phyloP scores from a whole-genome alignment of 2,113 vertebrate genomes.

The Picathartes gymnocephalus region DNA sequence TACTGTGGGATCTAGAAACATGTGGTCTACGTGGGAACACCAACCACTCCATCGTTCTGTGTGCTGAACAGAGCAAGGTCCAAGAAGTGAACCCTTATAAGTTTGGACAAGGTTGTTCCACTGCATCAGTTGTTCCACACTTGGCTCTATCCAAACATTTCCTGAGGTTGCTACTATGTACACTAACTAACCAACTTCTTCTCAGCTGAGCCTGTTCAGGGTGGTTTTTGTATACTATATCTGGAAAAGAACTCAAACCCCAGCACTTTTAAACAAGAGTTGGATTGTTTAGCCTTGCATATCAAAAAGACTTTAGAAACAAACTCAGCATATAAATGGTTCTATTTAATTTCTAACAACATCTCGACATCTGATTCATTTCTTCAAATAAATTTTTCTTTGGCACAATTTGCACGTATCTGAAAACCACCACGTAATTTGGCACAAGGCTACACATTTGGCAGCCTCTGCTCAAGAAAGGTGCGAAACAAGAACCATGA shows the following conservation, averaged over 20 bases:
- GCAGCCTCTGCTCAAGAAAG: not conserved
- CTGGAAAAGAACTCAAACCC: not conserved
- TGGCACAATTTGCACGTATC: not conserved
- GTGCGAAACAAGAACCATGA: not conserved
- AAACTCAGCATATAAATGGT: not conserved
- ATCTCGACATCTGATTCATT: not conserved
- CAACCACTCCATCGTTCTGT: not conserved
- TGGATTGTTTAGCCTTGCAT: not conserved
- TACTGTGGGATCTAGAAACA: not conserved
- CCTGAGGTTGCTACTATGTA: not conserved
- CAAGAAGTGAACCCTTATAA: not conserved
- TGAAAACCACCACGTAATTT: not conserved
- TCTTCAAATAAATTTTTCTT: not conserved
- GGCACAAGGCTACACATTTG: not conserved
- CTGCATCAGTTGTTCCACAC: not conserved
- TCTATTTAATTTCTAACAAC: not conserved
- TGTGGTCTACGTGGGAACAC: not conserved
- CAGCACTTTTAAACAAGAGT: not conserved
- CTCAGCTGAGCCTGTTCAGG: not conserved
- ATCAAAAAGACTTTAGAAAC: not conserved
- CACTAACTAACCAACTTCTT: not conserved
- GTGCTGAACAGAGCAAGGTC: not conserved
- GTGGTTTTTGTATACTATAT: not conserved
- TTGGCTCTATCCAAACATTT: not conserved
- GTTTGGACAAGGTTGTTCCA: not conserved